Base-by-base conservation (phyloP, 2,888 invertebrate genomes). In the Tetranychus piercei region DNA sequence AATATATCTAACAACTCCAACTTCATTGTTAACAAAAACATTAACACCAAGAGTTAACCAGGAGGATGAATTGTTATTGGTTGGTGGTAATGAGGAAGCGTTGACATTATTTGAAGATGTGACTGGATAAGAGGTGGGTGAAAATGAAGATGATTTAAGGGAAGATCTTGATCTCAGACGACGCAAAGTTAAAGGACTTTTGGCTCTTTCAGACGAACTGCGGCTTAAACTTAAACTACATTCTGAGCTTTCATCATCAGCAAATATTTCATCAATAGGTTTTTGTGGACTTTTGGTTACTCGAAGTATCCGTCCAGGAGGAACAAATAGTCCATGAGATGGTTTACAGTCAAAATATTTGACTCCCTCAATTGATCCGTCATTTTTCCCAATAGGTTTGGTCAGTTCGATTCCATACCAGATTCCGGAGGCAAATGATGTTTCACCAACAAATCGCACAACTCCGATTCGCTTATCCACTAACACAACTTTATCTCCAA, bases 281-380 rank as follows among this genome's bases (percentile, higher is more conserved):
- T 90, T 90, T 75, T 86, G 86, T 55, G 90, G 85, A 69, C 22
- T 23, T 1, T 69, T 69, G 20, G 69, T 69, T 6, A 83, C 79
- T 75, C 82, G 79, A 20, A 81, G 80, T 5, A 81, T 78, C 5
- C 78, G 74, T 44, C 77, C 75, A 72, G 83, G 82, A 43, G 84
- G 83, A 18, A 84, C 84, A 79, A 85, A 85, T 73, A 85, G 82
- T 18, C 85, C 85, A 78, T 82, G 83, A 20, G 81, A 80, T 9
- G 80, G 81, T 34, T 79, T 79, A 78, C 84, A 84, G 9, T 80
- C 80, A 78, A 85, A 85, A 79, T 85, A 85, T 18, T 82, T 79
- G 74, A 82, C 80, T 80, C 83, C 83, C 75, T 84, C 80, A 43
- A 84, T 83, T 11, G 82, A 80, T 43, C 85, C 85, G 79, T 85